Base-by-base conservation (phyloP, 2,888 invertebrate genomes). In the Drosophila diplacantha region DNA sequence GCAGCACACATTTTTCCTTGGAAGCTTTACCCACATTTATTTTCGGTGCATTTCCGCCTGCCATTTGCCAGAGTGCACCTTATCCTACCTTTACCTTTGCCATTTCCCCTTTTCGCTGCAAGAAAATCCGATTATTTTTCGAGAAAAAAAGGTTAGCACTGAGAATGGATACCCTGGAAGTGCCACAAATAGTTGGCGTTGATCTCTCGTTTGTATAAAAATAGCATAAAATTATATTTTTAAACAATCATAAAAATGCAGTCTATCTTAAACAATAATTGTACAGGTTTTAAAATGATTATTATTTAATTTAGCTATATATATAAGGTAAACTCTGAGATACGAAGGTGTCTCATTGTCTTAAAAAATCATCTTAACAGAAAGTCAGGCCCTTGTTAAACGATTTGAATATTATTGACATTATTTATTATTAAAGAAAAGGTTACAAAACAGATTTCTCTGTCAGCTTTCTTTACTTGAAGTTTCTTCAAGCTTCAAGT, bases 11-110 rank as follows among this genome's bases (percentile, higher is more conserved):
- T 66, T 66, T 81, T 65, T 72, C 69, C 71, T 77, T 78, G 75
- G 68, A 64, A 75, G 68, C 73, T 79, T 81, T 79, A 81, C 79
- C 69, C 79, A 83, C 84, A 83, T 79, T 81, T 73, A 83, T 79
- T 79, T 83, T 70, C 72, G 66, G 67, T 73, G 76, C 84, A 81
- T 66, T 83, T 83, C 72, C 60, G 73, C 35, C 73, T 78, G 77
- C 74, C 77, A 69, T 46, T 49, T 64, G 50, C 41, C 62, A 54
- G 51, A 46, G 55, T 34, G 52, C 39, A 38, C 57, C 49, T 47
- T 64, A 58, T 43, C 50, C 55, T 49, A 6, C 35, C 43, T 26
- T 43, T 52, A 31, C 44, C 46, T 26, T 14, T 34, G 38, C n/a
- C 24, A 47, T 34, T 41, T 18, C 31, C 57, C 20, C 37, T 24